These are phyloP conservation scores for Calephelis nemesis DNA, from an alignment of 1,140 invertebrate genomes.

Conservation along the genomic window DNA sequence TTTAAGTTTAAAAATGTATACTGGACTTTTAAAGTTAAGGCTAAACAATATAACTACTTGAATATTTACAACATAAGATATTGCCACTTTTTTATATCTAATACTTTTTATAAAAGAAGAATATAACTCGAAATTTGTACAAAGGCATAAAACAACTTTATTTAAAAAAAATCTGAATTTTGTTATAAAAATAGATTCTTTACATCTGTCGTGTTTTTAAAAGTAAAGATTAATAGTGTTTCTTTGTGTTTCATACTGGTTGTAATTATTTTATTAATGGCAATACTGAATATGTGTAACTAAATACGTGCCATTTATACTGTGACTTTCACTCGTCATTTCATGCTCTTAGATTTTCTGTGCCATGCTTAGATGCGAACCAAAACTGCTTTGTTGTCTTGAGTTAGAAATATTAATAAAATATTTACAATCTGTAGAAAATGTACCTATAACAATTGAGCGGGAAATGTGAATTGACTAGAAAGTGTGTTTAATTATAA, in stretches of 20 bases:
- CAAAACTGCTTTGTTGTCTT: background rate
- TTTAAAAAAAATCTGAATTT: background rate
- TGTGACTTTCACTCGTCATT: background rate
- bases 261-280: constrained; percentile 12
- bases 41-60: no score
- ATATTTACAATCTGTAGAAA: constrained; percentile 17
- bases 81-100: no score
- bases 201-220: background rate
- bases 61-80: no score
- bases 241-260: background rate
- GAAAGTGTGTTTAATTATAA: no score
- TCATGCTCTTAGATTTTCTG: constrained; percentile 9
- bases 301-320: background rate
- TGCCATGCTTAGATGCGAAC: background rate
- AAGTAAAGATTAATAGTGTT: background rate
- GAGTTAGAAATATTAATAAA: background rate
- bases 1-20: no score
- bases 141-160: no score
- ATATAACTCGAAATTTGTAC: no score
- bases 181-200: constrained; percentile 16
- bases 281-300: background rate
- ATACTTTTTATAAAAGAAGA: no score
- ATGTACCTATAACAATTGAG: background rate
- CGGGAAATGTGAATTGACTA: background rate
- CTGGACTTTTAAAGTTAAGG: no score